A percentile compares a stretch with the other conserved stretches of the same genome.
Conservation (phyloP, 1,140 invertebrate genomes). For the Neoseiulus cucumeris region DNA sequence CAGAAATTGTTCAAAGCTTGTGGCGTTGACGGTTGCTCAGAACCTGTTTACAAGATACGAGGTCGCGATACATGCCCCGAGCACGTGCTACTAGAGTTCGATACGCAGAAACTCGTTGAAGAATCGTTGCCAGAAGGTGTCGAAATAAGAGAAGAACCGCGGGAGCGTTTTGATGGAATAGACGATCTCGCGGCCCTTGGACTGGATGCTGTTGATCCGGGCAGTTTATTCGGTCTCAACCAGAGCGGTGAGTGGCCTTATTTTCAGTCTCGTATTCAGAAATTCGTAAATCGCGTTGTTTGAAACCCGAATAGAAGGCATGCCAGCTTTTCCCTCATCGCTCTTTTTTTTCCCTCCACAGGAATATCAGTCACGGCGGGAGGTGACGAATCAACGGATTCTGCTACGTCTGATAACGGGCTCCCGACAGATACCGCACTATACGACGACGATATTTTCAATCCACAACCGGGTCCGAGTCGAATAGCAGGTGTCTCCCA, state of each 20-base stretch:
- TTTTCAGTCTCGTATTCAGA: not conserved
- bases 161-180: conserved; percentile 20
- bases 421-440: not conserved
- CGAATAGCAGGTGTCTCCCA: too few relatives aligned
- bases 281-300: not conserved
- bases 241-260: conserved; percentile 11
- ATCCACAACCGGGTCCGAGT: too few relatives aligned
- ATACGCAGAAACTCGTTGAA: not conserved
- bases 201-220: conserved; percentile 18
- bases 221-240: conserved; percentile 19
- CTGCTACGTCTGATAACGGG: not conserved
- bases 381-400: conserved; percentile 3
- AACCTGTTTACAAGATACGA: conserved; percentile 18
- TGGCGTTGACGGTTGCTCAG: conserved; percentile 18
- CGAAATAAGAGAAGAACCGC: conserved; percentile 14
- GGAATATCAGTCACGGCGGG: not conserved
- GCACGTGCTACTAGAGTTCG: conserved; percentile 14
- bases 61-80: conserved; percentile 17
- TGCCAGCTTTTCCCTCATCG: not conserved
- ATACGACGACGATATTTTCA: not conserved
- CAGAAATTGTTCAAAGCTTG: conserved; percentile 56
- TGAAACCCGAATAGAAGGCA: not conserved
- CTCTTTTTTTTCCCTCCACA: not conserved
- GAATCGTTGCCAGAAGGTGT: conserved; percentile 7
- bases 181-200: conserved; percentile 21